Base-by-base conservation (phyloP, 2,888 invertebrate genomes). In the Calameuta pallipes region DNA sequence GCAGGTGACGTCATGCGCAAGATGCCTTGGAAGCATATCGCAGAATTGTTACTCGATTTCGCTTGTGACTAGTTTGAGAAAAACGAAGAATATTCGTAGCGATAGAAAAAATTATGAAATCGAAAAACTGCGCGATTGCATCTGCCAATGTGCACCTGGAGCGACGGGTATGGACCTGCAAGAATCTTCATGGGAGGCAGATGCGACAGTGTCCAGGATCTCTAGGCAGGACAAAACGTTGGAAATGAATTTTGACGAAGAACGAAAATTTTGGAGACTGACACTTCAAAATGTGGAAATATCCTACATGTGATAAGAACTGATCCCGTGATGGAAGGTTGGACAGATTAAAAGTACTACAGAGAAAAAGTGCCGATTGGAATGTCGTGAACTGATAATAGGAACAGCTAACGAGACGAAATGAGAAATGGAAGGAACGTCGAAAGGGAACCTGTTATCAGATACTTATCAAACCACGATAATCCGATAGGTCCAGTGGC, bases 71-170 rank as follows among this genome's bases (percentile, higher is more conserved):
- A 6, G 1, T 56, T 9, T 9, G 56, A 56, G 2, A 23, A 9
- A 23, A 23, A 23, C 23, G 1, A 9, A 1, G 23, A 56, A 56
- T 6, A 23, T 56, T 23, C 4, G 83, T 81, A 84, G 84, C 81
- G 80, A 68, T 71, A 73, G 75, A 73, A 78, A 78, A 75, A 37
- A 76, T 73, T 33, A 30, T 15, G 37, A 77, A 69, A 77, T 69
- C 75, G 37, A 69, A 37, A 69, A 37, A 77, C 37, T 69, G 75
- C 69, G 77, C 69, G 75, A 77, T 74, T 69, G 75, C 68, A 74
- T 74, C 77, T 74, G 77, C 77, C 73, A 77, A 69, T 36, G 77
- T 74, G 74, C 77, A 77, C 74, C 77, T 77, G 77, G 74, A 74
- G 73, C 69, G 77, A 69, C 74, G 69, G 77, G 77, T 69, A 69